Evolutionary conservation across 2,888 invertebrate genomes (phyloP), one percentile per base, ranked within the genome.

Genomic region (Anoplius nigerrimus): DNA sequence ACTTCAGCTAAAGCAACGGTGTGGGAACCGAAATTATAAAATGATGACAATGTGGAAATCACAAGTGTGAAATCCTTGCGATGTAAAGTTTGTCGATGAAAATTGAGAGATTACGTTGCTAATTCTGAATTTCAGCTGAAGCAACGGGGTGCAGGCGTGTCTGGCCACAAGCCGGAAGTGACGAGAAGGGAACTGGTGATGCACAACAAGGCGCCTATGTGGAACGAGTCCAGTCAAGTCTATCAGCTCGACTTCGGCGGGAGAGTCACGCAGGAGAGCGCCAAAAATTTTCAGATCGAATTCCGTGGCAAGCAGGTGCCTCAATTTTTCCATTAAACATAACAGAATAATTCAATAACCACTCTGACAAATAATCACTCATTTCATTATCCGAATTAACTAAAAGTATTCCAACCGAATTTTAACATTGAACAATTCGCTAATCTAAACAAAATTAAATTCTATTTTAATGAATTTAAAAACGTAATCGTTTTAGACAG

Each of bases 221-320:
- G 99, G 99, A 99, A 99, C 89, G 99, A 99, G 90, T 96, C 96
- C 89, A 98, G 97, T 87, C 99, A 99, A 90, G 99, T 99, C 15
- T 99, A 99, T 90, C 99, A 99, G 88, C 91, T 99, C 53, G 99
- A 99, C 90, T 99, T 99, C 90, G 99, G 99, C 3, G 99, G 99
- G 13, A 92, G 99, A 76, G 99, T 99, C 69, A 99, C 99, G 2
- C 99, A 99, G 90, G 99, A 99, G 89, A 98, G 98, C 52, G 99
- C 99, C 16, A 99, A 99, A 90, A 99, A 99, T 90, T 99, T 99
- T 89, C 99, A 99, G 91, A 98, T 99, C 66, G 98, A 98, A 89
- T 97, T 97, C 88, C 93, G 96, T 80, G 97, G 97, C 74, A 97
- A 97, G 90, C 98, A 98, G 94, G 98, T 97, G 82, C 84, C 21